Evolutionary conservation across 2,888 invertebrate species (phyloP), one percentile per base, ranked within the genome.

Genomic region (Drosophila macrothrix): DNA sequence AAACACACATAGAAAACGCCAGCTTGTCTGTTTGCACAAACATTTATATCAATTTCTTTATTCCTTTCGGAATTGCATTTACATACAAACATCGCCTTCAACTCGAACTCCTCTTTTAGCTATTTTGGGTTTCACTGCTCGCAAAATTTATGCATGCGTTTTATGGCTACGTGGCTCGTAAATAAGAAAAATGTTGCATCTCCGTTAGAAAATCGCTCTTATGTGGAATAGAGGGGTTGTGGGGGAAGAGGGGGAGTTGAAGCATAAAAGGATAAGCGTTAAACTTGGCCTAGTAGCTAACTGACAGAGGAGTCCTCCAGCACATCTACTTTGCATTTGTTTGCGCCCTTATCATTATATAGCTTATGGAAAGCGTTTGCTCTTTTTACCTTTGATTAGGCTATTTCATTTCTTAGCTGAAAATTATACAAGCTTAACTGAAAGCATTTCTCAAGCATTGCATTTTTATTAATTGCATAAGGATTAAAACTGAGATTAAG

Each of bases 21-120:
- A 58, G 58, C 62, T 50, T 68, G 67, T 41, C 78, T 80, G 76
- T 80, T 82, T 74, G 72, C 74, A 74, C 56, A 76, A 70, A 78
- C 85, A 87, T 85, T 87, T 89, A 88, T 88, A 85, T 85, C 89
- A 84, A 89, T 85, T 89, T 88, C 87, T 84, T 86, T 82, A 86
- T 86, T 79, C 76, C 84, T 78, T 74, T 77, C 78, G 73, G 62
- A 60, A 75, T 76, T 84, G 86, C 84, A 84, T 70, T 75, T 78
- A 65, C 60, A 65, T 67, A 68, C 35, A 39, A 50, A 59, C 33
- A 60, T 66, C 61, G n/a, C 43, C 55, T 28, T 10, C 31, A 25
- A 33, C 29, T 43, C 33, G 29, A 62, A 52, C 54, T 69, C 64
- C n/a, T 54, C 16, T 29, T 22, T 22, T 41, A 58, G 55, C 56